phyloP scores from a whole-genome alignment of 2,888 invertebrate species.

The Osedax frankpressi region DNA sequence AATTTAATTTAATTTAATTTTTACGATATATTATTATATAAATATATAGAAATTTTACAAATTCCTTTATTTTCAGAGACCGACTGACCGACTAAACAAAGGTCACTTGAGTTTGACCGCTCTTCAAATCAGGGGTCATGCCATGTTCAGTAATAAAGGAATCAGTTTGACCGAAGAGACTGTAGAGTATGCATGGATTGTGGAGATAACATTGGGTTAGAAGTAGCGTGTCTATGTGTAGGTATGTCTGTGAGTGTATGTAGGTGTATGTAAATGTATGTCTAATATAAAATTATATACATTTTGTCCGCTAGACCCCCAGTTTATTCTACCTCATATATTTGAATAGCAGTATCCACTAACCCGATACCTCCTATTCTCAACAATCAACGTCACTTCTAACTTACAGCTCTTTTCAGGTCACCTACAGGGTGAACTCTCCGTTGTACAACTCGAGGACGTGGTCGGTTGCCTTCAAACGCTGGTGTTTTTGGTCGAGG shows the following conservation, averaged over 20 bases:
- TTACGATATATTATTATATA: too few relatives aligned
- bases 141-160: constrained; percentile 73
- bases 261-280: too few relatives aligned
- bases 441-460: constrained; percentile 33
- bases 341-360: too few relatives aligned
- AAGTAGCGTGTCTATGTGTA: too few relatives aligned
- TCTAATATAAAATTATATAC: too few relatives aligned
- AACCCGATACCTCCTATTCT: too few relatives aligned
- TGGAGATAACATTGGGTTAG: constrained; percentile 56
- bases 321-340: too few relatives aligned
- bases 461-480: constrained; percentile 59
- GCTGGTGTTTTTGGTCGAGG: constrained; percentile 67
- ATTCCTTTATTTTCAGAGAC: neutral
- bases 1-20: too few relatives aligned
- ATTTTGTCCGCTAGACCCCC: too few relatives aligned
- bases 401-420: neutral
- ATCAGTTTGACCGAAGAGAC: constrained; percentile 81
- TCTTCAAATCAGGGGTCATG: constrained; percentile 60
- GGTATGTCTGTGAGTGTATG: too few relatives aligned
- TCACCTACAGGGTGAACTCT: neutral
- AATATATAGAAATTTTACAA: too few relatives aligned
- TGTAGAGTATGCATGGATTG: constrained; percentile 89
- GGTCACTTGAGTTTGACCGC: constrained; percentile 57
- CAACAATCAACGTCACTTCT: too few relatives aligned
- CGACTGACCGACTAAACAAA: constrained; percentile 35